Evolutionary conservation across 2,113 vertebrate species (phyloP).

Genomic region (Macquaria australasica): DNA sequence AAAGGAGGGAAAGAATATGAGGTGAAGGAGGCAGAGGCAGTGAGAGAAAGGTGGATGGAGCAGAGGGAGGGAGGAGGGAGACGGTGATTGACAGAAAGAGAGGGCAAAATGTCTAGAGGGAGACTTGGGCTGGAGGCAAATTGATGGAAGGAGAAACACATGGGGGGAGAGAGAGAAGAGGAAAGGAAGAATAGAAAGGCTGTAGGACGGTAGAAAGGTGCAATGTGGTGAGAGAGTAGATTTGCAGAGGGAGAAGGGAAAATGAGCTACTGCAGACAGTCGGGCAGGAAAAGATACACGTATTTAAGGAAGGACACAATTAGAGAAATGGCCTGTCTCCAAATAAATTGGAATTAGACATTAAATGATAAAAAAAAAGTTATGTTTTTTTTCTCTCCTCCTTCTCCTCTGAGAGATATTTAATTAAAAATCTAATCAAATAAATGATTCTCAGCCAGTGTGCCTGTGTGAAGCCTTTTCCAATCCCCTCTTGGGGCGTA

Average conservation of each 20-base stretch:
- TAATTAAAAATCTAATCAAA: slow-evolving; percentile 84
- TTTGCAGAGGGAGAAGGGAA: slow-evolving; percentile 10
- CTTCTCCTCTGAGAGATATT: slow-evolving; percentile 74
- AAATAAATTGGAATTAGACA: slow-evolving; percentile 79
- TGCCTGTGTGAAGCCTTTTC: slow-evolving; percentile 70
- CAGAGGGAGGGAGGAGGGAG: slow-evolving; percentile 19
- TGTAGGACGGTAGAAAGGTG: slow-evolving; percentile 27
- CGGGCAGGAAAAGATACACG: slow-evolving; percentile 37
- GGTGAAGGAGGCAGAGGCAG: slow-evolving; percentile 29
- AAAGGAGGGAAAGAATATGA: slow-evolving; percentile 31
- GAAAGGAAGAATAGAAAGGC: slow-evolving; percentile 10
- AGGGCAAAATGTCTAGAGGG: slow-evolving; percentile 55
- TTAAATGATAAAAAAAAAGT: slow-evolving; percentile 77
- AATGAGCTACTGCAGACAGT: slow-evolving; percentile 38
- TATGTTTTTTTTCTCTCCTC: slow-evolving; percentile 35
- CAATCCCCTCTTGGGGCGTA: slow-evolving; percentile 70
- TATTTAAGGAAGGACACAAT: slow-evolving; percentile 70
- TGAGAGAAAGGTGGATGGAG: slow-evolving; percentile 44
- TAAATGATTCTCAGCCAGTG: slow-evolving; percentile 77
- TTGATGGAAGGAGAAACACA: slow-evolving; percentile 52
- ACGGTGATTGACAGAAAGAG: slow-evolving; percentile 67
- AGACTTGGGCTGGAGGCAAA: slow-evolving; percentile 43
- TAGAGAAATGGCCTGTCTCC: slow-evolving; percentile 69
- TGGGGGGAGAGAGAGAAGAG: slow-evolving; percentile 5
- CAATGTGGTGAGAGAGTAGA: slow-evolving; percentile 21